Evolutionary conservation across 2,113 vertebrate genomes (phyloP), one percentile per base, ranked within the genome.

Genomic region (Gymnobelideus leadbeateri): DNA sequence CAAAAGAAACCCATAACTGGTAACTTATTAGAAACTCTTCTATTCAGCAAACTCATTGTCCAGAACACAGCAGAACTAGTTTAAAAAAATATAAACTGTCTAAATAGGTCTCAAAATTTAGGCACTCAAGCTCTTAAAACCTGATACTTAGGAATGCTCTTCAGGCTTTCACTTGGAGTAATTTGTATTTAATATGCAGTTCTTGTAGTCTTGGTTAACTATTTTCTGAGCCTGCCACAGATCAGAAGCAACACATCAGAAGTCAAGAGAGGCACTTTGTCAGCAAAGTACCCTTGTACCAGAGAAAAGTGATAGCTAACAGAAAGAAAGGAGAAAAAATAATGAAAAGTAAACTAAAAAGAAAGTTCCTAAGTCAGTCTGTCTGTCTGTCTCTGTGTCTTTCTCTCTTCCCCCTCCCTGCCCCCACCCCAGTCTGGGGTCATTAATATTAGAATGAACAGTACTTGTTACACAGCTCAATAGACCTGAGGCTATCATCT

Each of bases 171-270:
- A 51, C 37, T 92, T 47, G 19, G 21, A 91, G 90, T 92, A 37
- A 55, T 77, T 52, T 52, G 68, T 92, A 53, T 90, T 94, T 96
- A 89, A 53, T 51, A 54, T 23, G 55, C 21, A 25, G 7, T 16
- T 90, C 46, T 28, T 24, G 55, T 90, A 92, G 47, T 94, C 93
- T 89, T 94, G n/a, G 61, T 55, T 89, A 21, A 93, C 57, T 92
- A 9, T 9, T 54, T 77, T 89, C 52, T 9, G 94, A 46, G 7
- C 14, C 94, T 14, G 49, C 89, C 52, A 25, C 10, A 89, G 31
- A 51, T 53, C 89, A 92, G 16, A 96, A 89, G 19, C 2, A 93
- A 91, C 92, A 89, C 50, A 93, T 93, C 91, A 93, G 53, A 93
- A 90, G 53, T 93, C 21, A 89, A 26, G 10, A 61, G 53, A 9